Percentiles rank a stretch among this genome's conserved stretches.
These are phyloP conservation scores for Cyrtodaria siliqua DNA, from an alignment of 2,888 invertebrate genomes.

Conservation along the genomic window DNA sequence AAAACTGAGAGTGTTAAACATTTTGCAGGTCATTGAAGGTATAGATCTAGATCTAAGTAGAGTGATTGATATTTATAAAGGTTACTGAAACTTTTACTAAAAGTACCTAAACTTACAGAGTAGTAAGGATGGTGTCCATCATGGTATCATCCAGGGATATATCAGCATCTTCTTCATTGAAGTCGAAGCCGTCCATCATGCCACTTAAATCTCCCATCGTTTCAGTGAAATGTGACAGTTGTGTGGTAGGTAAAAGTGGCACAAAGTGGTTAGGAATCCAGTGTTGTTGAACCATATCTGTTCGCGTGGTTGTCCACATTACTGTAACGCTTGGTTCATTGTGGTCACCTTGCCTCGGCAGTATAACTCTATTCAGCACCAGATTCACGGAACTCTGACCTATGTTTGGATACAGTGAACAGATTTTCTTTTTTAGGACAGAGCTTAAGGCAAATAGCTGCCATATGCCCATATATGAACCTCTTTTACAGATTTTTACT, in stretches of 20 bases:
- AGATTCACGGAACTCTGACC: conserved; percentile 12
- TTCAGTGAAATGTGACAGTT: conserved; percentile 32
- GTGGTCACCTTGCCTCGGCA: conserved; percentile 36
- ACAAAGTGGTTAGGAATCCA: conserved; percentile 53
- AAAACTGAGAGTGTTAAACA: too few species aligned
- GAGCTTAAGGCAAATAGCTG: conserved; percentile 44
- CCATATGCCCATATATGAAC: conserved; percentile 41
- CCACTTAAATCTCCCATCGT: conserved; percentile 36
- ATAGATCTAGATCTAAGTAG: too few species aligned
- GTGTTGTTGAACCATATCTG: conserved; percentile 37
- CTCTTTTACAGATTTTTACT: conserved; percentile 30
- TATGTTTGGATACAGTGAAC: conserved; percentile 35
- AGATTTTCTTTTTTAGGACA: conserved; percentile 33
- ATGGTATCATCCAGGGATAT: conserved; percentile 40
- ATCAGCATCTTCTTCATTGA: conserved; percentile 40
- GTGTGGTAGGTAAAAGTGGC: conserved; percentile 32
- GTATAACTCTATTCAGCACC: background rate
- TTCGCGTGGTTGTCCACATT: conserved; percentile 53
- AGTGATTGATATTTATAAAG: too few species aligned
- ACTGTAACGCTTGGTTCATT: conserved; percentile 41
- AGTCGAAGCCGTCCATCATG: conserved; percentile 34
- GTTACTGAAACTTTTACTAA: too few species aligned
- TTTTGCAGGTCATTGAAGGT: too few species aligned
- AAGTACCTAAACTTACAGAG: conserved; percentile 35
- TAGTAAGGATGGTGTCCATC: conserved; percentile 42